Conservation (phyloP, 2,113 vertebrate genomes). For the Typhlomys cinereus region DNA sequence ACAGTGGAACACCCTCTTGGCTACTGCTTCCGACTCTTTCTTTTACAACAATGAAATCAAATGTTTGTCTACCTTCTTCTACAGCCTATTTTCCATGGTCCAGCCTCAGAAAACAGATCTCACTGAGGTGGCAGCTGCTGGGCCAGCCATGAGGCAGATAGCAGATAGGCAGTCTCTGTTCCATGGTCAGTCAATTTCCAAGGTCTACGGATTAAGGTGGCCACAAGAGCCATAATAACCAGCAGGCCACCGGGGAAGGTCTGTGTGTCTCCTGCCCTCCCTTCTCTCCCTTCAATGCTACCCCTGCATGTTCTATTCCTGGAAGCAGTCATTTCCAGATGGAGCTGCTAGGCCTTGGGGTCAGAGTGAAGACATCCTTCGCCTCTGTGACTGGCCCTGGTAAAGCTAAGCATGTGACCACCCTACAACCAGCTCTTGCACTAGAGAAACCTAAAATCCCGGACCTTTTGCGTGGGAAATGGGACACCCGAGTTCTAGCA, state of each 20-base stretch:
- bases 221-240: not conserved
- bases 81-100: not conserved
- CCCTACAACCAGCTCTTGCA: not conserved
- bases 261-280: not conserved
- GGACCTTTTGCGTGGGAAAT: not conserved
- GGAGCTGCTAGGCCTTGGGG: not conserved
- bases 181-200: not conserved
- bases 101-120: not conserved
- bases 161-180: not conserved
- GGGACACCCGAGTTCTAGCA: not conserved
- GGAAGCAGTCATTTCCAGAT: not conserved
- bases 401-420: not conserved
- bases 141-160: not conserved
- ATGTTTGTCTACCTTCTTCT: not conserved
- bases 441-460: not conserved
- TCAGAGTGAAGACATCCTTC: not conserved
- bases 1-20: not conserved
- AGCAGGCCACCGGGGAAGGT: not conserved
- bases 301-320: not conserved
- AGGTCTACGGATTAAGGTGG: not conserved
- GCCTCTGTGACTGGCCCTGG: not conserved
- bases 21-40: not conserved
- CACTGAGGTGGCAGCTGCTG: not conserved
- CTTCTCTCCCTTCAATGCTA: not conserved
- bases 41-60: conserved; percentile 9